Percentiles rank a stretch among this genome's conserved stretches.
Conservation (phyloP, 2,113 vertebrate genomes). For the Irena cyanogastra region DNA sequence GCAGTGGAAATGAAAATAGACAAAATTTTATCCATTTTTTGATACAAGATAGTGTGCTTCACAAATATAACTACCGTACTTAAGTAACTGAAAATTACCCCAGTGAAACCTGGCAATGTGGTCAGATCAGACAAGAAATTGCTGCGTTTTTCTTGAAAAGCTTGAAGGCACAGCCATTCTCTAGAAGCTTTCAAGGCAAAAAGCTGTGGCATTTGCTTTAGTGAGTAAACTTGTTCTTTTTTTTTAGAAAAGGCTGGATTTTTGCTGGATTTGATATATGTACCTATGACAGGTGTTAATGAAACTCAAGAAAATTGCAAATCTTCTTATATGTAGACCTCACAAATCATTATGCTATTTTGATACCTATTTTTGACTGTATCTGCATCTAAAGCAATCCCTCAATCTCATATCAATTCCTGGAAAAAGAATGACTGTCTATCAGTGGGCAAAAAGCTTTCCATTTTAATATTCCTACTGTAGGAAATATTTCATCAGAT, state of each 20-base stretch:
- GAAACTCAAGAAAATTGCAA: not conserved
- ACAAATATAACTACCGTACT: accelerated
- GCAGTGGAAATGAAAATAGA: not conserved
- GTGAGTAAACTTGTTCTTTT: not conserved
- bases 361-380: not conserved
- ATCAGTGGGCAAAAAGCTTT: not conserved
- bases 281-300: not conserved
- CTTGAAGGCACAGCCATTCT: not conserved
- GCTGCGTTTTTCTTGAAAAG: not conserved
- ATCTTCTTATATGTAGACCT: not conserved
- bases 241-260: not conserved
- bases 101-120: not conserved
- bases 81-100: not conserved
- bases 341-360: not conserved
- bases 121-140: not conserved
- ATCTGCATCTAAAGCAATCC: not conserved
- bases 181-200: not conserved
- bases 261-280: not conserved
- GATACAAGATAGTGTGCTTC: not conserved
- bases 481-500: not conserved
- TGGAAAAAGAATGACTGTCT: not conserved
- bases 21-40: not conserved
- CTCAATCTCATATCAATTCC: not conserved
- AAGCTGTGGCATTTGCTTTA: not conserved
- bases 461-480: not conserved